phyloP scores from a whole-genome alignment of 2,797 vertebrate genomes.

The Varecia variegata region DNA sequence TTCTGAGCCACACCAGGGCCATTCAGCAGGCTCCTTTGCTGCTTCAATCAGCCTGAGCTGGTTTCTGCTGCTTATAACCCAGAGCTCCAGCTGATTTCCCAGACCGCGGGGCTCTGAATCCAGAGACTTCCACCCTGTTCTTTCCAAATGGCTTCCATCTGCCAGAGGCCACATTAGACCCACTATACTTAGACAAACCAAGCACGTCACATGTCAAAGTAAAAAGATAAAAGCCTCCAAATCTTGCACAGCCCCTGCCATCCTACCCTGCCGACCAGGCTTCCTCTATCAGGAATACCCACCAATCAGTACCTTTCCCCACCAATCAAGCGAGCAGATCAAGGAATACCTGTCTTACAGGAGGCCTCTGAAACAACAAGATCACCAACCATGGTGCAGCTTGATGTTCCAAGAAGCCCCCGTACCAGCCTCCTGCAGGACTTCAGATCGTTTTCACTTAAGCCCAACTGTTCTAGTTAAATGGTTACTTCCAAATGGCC shows the following conservation, averaged over 20 bases:
- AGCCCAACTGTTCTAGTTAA: background rate
- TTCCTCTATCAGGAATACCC: background rate
- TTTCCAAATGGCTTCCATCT: background rate
- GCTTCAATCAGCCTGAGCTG: background rate
- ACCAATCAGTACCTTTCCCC: background rate
- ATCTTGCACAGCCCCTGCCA: background rate
- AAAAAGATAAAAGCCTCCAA: background rate
- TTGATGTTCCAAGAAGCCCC: background rate
- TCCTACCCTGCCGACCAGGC: fast-evolving
- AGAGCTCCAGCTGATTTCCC: background rate
- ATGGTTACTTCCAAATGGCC: background rate
- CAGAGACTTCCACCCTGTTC: background rate
- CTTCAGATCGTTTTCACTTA: background rate
- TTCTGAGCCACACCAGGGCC: background rate
- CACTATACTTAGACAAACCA: background rate
- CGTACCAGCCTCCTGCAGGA: background rate
- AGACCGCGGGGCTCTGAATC: background rate
- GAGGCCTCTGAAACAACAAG: background rate
- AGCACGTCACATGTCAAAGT: background rate
- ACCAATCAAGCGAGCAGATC: background rate
- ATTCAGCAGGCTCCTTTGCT: background rate
- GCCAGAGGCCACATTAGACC: background rate
- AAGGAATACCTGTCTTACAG: background rate
- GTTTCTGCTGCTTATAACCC: background rate
- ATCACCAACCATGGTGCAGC: background rate